phyloP scores from a whole-genome alignment of 64 coral and sea anemone species.

The Montipora capricornis region DNA sequence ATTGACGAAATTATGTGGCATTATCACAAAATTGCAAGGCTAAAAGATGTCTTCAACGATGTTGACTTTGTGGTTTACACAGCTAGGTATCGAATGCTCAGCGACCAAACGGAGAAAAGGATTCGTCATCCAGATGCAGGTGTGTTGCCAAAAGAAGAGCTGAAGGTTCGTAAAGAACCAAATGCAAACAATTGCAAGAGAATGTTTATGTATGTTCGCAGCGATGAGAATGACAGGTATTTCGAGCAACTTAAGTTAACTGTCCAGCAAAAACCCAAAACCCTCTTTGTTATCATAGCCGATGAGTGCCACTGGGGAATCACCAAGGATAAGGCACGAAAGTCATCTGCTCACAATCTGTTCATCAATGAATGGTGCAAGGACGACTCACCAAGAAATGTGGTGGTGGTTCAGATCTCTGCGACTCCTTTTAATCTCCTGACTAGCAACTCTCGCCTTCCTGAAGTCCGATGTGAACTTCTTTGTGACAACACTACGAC shows the following conservation, averaged over 20 bases:
- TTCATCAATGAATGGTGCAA: too few relatives aligned
- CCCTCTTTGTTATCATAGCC: conserved; percentile 64
- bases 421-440: neutral
- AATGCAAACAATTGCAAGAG: conserved; percentile 4
- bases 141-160: conserved; percentile 51
- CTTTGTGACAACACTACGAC: neutral
- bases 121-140: conserved; percentile 68
- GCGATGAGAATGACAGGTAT: conserved; percentile 43
- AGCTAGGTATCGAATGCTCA: conserved; percentile 72
- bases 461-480: neutral
- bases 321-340: conserved; percentile 49
- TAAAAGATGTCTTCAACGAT: conserved; percentile 60
- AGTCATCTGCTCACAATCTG: conserved; percentile 68
- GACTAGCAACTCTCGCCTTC: neutral
- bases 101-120: conserved; percentile 74
- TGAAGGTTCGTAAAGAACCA: neutral
- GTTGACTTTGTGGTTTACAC: conserved; percentile 75
- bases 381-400: neutral
- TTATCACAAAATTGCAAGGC: conserved; percentile 14
- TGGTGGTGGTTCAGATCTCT: neutral
- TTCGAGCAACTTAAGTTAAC: conserved; percentile 34
- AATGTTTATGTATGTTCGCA: conserved; percentile 80
- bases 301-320: conserved; percentile 87
- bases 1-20: too few relatives aligned
- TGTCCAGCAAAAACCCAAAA: conserved; percentile 47